phyloP scores from a whole-genome alignment of 2,797 vertebrate genomes.

The Peromyscus melanophrys region DNA sequence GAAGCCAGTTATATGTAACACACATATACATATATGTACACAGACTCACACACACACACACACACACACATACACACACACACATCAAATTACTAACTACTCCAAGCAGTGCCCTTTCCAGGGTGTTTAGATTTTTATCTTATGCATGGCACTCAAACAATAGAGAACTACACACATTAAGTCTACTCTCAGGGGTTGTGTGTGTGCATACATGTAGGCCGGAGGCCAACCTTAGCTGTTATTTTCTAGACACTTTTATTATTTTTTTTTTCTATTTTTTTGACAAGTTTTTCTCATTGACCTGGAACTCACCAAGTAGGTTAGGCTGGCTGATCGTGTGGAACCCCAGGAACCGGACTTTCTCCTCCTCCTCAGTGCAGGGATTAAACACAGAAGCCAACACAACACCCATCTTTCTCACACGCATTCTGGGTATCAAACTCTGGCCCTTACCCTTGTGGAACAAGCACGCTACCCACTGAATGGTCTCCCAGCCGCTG shows the following conservation, averaged over 20 bases:
- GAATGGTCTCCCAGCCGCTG: background rate
- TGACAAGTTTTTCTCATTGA: background rate
- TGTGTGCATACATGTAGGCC: background rate
- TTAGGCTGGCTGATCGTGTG: background rate
- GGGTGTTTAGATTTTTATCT: background rate
- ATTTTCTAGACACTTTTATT: background rate
- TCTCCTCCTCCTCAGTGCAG: background rate
- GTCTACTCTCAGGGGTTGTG: too few species aligned
- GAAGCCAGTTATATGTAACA: background rate
- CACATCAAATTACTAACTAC: background rate
- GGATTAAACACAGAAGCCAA: background rate
- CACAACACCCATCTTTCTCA: background rate
- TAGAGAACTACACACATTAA: background rate
- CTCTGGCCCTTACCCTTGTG: too few species aligned
- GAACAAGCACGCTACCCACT: background rate
- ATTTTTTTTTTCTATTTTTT: background rate
- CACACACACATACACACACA: background rate
- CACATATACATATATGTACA: background rate
- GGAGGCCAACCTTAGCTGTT: background rate
- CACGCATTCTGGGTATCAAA: background rate
- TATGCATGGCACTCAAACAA: background rate
- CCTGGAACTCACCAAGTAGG: background rate
- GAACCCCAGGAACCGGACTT: background rate
- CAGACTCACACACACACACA: background rate
- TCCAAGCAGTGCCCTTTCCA: background rate